Base-by-base conservation (phyloP, 2,888 invertebrate species). In the Sinodicranocentrus sp. region DNA sequence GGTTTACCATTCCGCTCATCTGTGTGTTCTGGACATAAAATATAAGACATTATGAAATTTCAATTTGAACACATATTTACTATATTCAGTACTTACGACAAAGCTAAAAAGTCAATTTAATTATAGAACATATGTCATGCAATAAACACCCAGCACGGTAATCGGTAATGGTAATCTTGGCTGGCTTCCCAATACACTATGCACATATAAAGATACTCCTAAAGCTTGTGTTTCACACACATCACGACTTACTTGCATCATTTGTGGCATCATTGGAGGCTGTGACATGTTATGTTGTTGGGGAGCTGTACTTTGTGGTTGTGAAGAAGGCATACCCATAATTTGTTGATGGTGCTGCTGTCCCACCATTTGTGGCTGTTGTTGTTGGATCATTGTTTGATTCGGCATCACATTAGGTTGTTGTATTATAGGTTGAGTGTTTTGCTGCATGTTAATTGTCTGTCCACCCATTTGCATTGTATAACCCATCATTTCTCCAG, bases 191-290 rank as follows among this genome's bases (percentile, higher is more conserved):
- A 77, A 43, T 44, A 23, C 25, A 68, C 39, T 43, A n/a, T 28
- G 44, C 43, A 6, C 48, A 48, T 48, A 48, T n/a, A 48, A 15
- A 6, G n/a, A 33, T 3, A 33, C 33, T 33, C 3, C 33, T 6
- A 33, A 3, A 33, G 33, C 33, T n/a, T n/a, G n/a, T n/a, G n/a
- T n/a, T n/a, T n/a, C n/a, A n/a, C n/a, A n/a, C n/a, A n/a, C n/a
- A n/a, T n/a, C n/a, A n/a, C n/a, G 26, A 54, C 80, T 71, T 67
- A 77, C 84, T 68, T 91, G 93, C 91, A 92, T 91, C 89, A 92
- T 92, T 85, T 91, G 92, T 90, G 92, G 91, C 88, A 92, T 92
- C 77, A 91, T 89, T 86, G 92, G 91, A 88, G 92, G 92, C 76
- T 85, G 87, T 21, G 84, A 68, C 80, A 86, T 84, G 15, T 85